A percentile compares a stretch with the other conserved stretches of the same genome.
Evolutionary conservation across 2,797 vertebrate genomes (phyloP).

Genomic region (Moxostoma hubbsi): DNA sequence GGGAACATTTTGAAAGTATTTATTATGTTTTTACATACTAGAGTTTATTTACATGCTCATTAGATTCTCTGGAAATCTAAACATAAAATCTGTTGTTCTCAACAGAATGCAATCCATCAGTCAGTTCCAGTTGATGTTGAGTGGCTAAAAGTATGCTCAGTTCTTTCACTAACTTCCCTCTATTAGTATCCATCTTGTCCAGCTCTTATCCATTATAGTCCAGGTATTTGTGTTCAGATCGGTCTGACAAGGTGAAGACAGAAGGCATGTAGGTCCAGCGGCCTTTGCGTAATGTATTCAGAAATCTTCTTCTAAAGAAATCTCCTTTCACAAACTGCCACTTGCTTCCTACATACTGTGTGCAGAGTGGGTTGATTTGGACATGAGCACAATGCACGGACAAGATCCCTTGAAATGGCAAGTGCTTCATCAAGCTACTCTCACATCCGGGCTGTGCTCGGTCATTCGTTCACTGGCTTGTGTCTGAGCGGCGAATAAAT

Average conservation of each 20-base stretch:
- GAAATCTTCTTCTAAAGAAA: slow-evolving; percentile 37
- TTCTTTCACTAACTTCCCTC: slow-evolving; percentile 32
- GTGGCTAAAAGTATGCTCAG: neutral
- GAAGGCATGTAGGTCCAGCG: slow-evolving; percentile 76
- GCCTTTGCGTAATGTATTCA: slow-evolving; percentile 73
- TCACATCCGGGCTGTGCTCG: slow-evolving; percentile 17
- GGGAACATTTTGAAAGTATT: no score
- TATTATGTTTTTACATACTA: no score
- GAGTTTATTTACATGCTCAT: no score
- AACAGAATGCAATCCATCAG: neutral
- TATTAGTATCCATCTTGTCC: slow-evolving; percentile 80
- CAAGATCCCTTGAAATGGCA: slow-evolving; percentile 32
- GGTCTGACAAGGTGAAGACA: slow-evolving; percentile 82
- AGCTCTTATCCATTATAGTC: slow-evolving; percentile 84
- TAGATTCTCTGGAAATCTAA: no score
- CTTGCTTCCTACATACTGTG: slow-evolving; percentile 49
- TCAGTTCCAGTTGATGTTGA: neutral
- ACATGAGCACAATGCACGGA: slow-evolving; percentile 46
- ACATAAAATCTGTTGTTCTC: no score
- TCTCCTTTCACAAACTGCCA: slow-evolving; percentile 45
- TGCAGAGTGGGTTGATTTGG: slow-evolving; percentile 45
- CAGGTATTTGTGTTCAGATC: slow-evolving; percentile 78
- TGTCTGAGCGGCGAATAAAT: slow-evolving; percentile 38
- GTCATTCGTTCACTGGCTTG: slow-evolving; percentile 23
- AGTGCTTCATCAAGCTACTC: slow-evolving; percentile 40